Evolutionary conservation across 2,113 vertebrate genomes (phyloP).

Genomic region (Megaptera novaeangliae): DNA sequence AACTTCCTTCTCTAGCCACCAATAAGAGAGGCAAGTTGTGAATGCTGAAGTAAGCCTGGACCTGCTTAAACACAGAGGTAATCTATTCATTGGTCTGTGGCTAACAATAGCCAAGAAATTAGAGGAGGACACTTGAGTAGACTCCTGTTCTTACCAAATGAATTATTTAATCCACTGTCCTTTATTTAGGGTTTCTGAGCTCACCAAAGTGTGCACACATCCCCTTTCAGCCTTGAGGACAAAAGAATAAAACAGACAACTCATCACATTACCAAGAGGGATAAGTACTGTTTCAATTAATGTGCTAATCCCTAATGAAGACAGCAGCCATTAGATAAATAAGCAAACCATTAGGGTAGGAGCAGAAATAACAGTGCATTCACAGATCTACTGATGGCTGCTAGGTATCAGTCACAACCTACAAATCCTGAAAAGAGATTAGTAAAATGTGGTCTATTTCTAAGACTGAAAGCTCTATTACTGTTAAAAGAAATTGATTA

Average conservation of each 20-base stretch:
- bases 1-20: neutral
- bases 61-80: neutral
- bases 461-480: neutral
- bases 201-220: neutral
- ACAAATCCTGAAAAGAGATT: neutral
- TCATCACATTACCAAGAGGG: neutral
- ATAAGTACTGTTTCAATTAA: slow-evolving; percentile 12
- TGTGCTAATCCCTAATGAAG: neutral
- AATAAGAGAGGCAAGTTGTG: neutral
- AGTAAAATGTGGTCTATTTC: neutral
- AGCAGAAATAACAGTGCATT: neutral
- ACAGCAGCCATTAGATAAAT: neutral
- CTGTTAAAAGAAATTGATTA: neutral
- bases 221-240: neutral
- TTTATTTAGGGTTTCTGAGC: neutral
- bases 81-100: neutral
- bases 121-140: neutral
- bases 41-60: neutral
- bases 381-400: neutral
- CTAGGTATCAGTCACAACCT: neutral
- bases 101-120: neutral
- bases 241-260: neutral
- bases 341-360: neutral
- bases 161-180: neutral
- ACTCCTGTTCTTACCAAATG: slow-evolving; percentile 8